A percentile compares a stretch with the other conserved stretches of the same genome.
These are phyloP conservation scores for Acronicta aceris DNA, from an alignment of 2,888 invertebrate species.

Conservation along the genomic window DNA sequence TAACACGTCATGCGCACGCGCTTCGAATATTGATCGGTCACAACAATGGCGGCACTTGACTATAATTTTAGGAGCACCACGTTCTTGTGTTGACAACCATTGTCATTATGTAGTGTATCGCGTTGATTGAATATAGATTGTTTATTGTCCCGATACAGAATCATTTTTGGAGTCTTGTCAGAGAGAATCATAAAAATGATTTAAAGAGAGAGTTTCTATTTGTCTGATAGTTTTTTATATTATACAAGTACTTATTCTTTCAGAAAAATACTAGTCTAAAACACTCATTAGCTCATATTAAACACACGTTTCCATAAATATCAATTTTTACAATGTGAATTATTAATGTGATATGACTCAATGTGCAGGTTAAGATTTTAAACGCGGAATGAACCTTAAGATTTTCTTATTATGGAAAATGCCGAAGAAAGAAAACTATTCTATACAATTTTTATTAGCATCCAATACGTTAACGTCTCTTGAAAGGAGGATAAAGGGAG, in stretches of 20 bases:
- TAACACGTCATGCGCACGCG: slow-evolving; percentile 69
- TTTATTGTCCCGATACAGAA: slow-evolving; percentile 18
- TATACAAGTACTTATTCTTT: neutral
- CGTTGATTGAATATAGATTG: slow-evolving; percentile 48
- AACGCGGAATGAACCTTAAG: slow-evolving; percentile 16
- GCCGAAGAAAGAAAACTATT: slow-evolving; percentile 17
- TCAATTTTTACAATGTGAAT: too few species aligned
- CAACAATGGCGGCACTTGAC: slow-evolving; percentile 72
- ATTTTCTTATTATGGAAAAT: slow-evolving; percentile 40
- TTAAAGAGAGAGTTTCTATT: neutral
- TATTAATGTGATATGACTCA: too few species aligned
- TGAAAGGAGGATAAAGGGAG: slow-evolving; percentile 12
- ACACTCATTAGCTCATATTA: too few species aligned
- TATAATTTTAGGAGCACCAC: slow-evolving; percentile 74
- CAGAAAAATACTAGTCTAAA: too few species aligned
- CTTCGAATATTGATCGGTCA: slow-evolving; percentile 76
- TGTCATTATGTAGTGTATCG: slow-evolving; percentile 53
- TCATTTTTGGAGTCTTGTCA: slow-evolving; percentile 11
- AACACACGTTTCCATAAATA: too few species aligned
- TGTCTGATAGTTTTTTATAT: neutral
- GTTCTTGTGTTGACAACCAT: slow-evolving; percentile 55
- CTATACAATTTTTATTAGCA: slow-evolving; percentile 25
- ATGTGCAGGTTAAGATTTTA: slow-evolving; percentile 19
- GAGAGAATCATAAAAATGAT: too few species aligned
- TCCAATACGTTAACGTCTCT: slow-evolving; percentile 8